These are phyloP conservation scores for Trachelus stipa DNA, from an alignment of 2,888 invertebrate species.

Conservation along the genomic window DNA sequence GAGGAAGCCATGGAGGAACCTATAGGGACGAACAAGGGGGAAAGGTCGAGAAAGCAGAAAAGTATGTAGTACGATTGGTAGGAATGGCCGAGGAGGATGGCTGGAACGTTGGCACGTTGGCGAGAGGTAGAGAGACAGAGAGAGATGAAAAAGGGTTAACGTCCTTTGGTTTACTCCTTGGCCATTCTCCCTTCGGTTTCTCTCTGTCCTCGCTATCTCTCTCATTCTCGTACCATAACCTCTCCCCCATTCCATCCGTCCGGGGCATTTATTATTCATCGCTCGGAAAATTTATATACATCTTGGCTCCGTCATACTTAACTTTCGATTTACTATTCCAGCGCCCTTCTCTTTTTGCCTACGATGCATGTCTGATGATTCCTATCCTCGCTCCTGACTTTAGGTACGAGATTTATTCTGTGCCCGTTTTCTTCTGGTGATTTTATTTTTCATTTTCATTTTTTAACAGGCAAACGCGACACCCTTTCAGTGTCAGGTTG, in stretches of 20 bases:
- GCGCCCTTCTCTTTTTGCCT: not conserved
- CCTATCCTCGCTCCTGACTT: not conserved
- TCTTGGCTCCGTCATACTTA: conserved; percentile 40
- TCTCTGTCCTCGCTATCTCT: not conserved
- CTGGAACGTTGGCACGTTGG: conserved; percentile 1
- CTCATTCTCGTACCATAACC: conserved; percentile 1
- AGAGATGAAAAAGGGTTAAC: conserved; percentile 53
- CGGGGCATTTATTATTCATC: conserved; percentile 55
- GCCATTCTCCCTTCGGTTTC: conserved; percentile 24
- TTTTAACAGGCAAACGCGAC: not conserved
- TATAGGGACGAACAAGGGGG: conserved; percentile 12
- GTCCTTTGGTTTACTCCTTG: conserved; percentile 54
- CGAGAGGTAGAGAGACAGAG: conserved; percentile 25
- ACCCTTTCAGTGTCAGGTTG: not conserved
- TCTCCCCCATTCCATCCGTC: conserved; percentile 21
- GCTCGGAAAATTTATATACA: conserved; percentile 51
- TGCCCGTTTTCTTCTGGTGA: not conserved
- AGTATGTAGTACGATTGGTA: not conserved
- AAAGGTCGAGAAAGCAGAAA: not conserved
- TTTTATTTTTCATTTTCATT: not conserved
- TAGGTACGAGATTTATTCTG: not conserved
- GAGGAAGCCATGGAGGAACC: conserved; percentile 10
- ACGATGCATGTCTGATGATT: not conserved
- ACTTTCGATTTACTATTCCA: conserved; percentile 46
- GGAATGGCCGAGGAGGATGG: conserved; percentile 6